These are phyloP conservation scores for Caenorhabditis tropicalis DNA, from an alignment of 1,140 invertebrate genomes.

Conservation along the genomic window DNA sequence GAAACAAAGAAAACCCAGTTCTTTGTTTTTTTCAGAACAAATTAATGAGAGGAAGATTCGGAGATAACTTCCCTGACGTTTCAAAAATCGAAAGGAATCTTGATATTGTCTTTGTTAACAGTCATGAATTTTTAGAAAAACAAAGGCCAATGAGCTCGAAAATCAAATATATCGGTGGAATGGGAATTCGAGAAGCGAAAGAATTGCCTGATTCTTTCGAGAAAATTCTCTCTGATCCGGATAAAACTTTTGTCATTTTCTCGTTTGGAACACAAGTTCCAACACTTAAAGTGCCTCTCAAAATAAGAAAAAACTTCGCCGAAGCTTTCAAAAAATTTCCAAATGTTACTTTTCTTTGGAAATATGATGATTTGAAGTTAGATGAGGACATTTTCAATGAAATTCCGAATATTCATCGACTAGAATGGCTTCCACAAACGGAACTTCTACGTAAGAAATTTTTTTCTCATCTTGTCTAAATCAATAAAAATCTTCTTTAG, in stretches of 20 bases:
- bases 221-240: not conserved
- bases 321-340: slow-evolving; percentile 14
- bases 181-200: not conserved
- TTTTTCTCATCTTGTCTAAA: not conserved
- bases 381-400: not conserved
- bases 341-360: slow-evolving; percentile 1
- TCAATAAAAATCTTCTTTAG: not conserved
- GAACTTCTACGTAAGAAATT: not conserved
- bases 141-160: not conserved
- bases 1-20: not conserved
- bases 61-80: not conserved
- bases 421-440: slow-evolving; percentile 12
- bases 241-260: not conserved
- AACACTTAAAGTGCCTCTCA: not conserved
- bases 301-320: not conserved
- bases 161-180: slow-evolving; percentile 17
- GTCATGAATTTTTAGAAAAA: not conserved
- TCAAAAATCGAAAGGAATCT: not conserved
- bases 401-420: not conserved
- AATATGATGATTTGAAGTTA: not conserved
- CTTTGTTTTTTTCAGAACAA: not conserved
- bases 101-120: not conserved
- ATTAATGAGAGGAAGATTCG: not conserved
- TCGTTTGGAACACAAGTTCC: slow-evolving; percentile 25
- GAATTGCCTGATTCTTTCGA: not conserved